Percentiles rank a stretch among this genome's conserved stretches.
Conservation (phyloP, 1,140 invertebrate species). For the Ectropis grisescens region DNA sequence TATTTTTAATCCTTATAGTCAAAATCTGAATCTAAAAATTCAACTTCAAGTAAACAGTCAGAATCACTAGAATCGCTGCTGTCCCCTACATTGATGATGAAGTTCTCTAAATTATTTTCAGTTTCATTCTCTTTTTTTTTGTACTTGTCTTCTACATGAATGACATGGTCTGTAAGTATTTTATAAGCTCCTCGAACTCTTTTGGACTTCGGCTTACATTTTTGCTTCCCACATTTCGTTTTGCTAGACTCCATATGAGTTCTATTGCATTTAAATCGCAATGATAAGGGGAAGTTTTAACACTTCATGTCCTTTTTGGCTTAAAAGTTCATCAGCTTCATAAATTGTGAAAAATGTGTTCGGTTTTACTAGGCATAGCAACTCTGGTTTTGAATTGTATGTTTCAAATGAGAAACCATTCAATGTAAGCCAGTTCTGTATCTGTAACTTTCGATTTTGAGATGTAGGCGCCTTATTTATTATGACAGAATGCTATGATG, state of each 20-base stretch:
- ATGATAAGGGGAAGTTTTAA: conserved; percentile 6
- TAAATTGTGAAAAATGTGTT: not conserved
- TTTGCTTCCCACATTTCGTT: conserved; percentile 7
- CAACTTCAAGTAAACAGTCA: conserved; percentile 3
- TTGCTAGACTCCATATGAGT: conserved; percentile 10
- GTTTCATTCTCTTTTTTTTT: not conserved
- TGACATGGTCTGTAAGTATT: conserved; percentile 6
- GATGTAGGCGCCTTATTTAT: not conserved
- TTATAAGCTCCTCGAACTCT: conserved; percentile 3
- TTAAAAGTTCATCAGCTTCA: conserved; percentile 5
- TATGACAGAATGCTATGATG: not conserved
- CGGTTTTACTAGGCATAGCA: too few species aligned
- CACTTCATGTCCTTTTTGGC: conserved; percentile 3
- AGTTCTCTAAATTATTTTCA: conserved; percentile 8
- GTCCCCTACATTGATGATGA: conserved; percentile 8
- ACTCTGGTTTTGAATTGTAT: too few species aligned
- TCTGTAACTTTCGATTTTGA: too few species aligned
- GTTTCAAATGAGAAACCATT: too few species aligned
- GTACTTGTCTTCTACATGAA: not conserved
- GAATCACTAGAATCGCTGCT: conserved; percentile 4
- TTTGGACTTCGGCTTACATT: conserved; percentile 3
- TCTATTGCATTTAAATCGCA: conserved; percentile 11
- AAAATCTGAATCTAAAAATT: conserved; percentile 7
- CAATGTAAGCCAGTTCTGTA: too few species aligned
- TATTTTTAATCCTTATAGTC: conserved; percentile 4